phyloP scores from a whole-genome alignment of 2,888 invertebrate genomes.

The Spialia ferax region DNA sequence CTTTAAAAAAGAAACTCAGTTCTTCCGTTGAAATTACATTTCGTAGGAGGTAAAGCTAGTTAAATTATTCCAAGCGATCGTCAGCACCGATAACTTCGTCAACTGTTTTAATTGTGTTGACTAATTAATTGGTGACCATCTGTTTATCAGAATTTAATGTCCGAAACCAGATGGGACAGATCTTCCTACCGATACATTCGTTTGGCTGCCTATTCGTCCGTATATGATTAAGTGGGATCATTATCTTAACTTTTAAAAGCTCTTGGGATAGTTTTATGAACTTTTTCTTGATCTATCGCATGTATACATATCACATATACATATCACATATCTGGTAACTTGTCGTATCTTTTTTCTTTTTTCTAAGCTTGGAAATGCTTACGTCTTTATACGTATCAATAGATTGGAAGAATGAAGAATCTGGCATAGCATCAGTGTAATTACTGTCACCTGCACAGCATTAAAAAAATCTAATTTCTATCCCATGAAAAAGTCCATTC shows the following conservation, averaged over 20 bases:
- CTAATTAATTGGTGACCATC: conserved; percentile 28
- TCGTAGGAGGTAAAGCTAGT: conserved; percentile 6
- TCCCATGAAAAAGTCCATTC: too few relatives aligned
- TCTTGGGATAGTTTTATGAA: neutral
- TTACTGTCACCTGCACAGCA: too few relatives aligned
- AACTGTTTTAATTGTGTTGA: conserved; percentile 32
- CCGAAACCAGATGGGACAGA: conserved; percentile 15
- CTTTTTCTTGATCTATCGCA: neutral
- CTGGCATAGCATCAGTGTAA: too few relatives aligned
- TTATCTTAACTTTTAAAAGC: neutral
- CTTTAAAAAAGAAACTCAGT: neutral
- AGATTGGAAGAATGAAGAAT: too few relatives aligned
- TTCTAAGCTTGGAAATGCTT: too few relatives aligned
- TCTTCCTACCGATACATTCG: conserved; percentile 2
- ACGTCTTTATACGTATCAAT: too few relatives aligned
- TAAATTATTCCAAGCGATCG: conserved; percentile 17
- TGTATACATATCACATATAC: neutral
- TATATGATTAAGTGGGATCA: conserved; percentile 6
- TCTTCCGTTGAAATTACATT: neutral
- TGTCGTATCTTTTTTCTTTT: too few relatives aligned
- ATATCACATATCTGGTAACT: too few relatives aligned
- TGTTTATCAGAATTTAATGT: conserved; percentile 19
- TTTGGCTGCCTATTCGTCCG: conserved; percentile 3
- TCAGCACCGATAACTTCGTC: conserved; percentile 22
- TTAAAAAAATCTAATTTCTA: too few relatives aligned